Base-by-base conservation (phyloP, 2,888 invertebrate genomes). In the Heteromurus nitidus region DNA sequence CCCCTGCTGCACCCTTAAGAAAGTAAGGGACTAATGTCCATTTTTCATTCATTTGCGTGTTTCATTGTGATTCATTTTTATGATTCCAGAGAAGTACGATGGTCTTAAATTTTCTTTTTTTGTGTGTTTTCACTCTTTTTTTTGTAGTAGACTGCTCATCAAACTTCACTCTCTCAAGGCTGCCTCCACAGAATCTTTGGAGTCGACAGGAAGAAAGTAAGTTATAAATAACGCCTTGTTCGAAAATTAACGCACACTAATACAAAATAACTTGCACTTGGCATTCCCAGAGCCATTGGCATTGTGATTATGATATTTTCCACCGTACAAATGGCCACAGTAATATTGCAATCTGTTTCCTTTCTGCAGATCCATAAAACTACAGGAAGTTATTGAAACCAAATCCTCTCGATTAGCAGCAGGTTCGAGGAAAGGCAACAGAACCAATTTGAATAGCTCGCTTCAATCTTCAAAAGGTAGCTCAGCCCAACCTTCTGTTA, bases 141-240 rank as follows among this genome's bases (percentile, higher is more conserved):
- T 53, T 68, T 69, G 22, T 24, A 80, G 80, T 50, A 65, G 68
- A 5, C 68, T 80, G 18, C 53, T 80, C 2, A 58, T 68, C 7
- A 67, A 68, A n/a, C 62, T 74, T 20, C 80, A 80, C n/a, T 53
- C 72, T 24, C 26, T 80, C 7, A 64, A 58, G 42, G 26, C 80
- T 13, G 80, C 80, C 0, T 80, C 80, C 1, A 80, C 80, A 7
- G 80, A 80, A 53, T 80, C 80, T 0, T 31, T 80, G 68, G 73
- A 73, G 20, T 80, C 80, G 1, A 47, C 47, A 26, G 80, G 80
- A 62, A 36, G 80, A 30, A 80, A 62, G 80, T 80, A 70, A 62
- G n/a, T n/a, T n/a, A n/a, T n/a, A n/a, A n/a, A n/a, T n/a, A n/a
- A 42, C 42, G 42, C 42, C 13, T 42, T 42, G 7, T n/a, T n/a